These are phyloP conservation scores for Lophius americanus DNA, from an alignment of 2,797 vertebrate genomes.

Conservation along the genomic window DNA sequence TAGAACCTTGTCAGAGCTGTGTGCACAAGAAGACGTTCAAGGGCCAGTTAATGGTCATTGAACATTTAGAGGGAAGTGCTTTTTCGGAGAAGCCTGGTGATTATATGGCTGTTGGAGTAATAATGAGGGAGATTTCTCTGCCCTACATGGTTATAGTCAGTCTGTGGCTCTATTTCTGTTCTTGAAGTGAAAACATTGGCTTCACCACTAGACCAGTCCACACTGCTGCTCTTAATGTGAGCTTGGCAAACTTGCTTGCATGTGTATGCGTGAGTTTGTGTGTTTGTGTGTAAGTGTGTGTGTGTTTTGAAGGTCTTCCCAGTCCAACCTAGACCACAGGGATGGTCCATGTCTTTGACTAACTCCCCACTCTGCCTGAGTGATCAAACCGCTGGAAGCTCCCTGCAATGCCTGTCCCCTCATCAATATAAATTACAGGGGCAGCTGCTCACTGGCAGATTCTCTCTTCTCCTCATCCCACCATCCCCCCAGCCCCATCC, in stretches of 20 bases:
- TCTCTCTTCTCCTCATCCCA: constrained; percentile 34
- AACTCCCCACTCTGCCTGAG: constrained; percentile 77
- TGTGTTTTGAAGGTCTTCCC: constrained; percentile 60
- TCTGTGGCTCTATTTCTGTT: constrained; percentile 62
- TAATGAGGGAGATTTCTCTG: constrained; percentile 68
- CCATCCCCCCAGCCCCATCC: neutral
- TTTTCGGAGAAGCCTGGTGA: constrained; percentile 43
- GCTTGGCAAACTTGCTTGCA: constrained; percentile 40
- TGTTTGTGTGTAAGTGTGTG: constrained; percentile 6
- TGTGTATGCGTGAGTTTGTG: constrained; percentile 28
- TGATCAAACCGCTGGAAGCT: constrained; percentile 84
- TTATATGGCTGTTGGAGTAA: constrained; percentile 63
- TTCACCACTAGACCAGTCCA: constrained; percentile 29
- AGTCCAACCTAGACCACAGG: constrained; percentile 70
- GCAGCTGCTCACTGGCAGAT: constrained; percentile 82
- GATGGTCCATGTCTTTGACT: constrained; percentile 69
- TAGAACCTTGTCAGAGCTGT: constrained; percentile 56
- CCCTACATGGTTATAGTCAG: constrained; percentile 55
- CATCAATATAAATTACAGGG: constrained; percentile 86
- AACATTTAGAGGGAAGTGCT: constrained; percentile 46
- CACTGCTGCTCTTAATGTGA: constrained; percentile 49
- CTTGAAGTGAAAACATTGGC: constrained; percentile 57
- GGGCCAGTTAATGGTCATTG: constrained; percentile 77
- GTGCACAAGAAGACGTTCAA: constrained; percentile 70
- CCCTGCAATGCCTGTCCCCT: constrained; percentile 74